phyloP scores from a whole-genome alignment of 2,797 vertebrate species.

The Malacoraja senta region DNA sequence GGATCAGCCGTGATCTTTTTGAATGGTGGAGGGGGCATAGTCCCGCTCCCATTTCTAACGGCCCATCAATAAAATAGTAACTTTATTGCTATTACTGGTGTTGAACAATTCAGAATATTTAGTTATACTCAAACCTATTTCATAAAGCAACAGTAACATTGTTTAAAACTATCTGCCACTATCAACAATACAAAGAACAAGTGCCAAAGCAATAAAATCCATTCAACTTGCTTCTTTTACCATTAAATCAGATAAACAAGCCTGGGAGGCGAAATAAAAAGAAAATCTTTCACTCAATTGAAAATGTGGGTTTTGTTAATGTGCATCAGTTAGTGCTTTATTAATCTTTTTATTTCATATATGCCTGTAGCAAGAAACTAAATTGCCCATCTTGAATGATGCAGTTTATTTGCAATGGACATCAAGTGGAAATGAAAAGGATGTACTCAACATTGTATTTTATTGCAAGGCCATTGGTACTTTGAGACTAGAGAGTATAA shows the following conservation, averaged over 20 bases:
- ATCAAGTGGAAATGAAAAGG: slow-evolving; percentile 15
- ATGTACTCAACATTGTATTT: background rate
- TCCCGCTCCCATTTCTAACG: too few relatives aligned
- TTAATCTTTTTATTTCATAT: slow-evolving; percentile 17
- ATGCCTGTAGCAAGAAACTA: background rate
- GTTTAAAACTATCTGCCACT: background rate
- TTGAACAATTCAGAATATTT: background rate
- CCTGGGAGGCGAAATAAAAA: background rate
- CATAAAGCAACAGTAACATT: background rate
- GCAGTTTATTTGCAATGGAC: background rate
- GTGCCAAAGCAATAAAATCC: background rate
- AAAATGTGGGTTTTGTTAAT: background rate
- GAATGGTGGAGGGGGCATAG: too few relatives aligned
- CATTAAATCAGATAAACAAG: background rate
- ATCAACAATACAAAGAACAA: background rate
- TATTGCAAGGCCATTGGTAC: background rate
- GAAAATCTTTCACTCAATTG: background rate
- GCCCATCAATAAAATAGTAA: background rate
- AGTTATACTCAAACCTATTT: background rate
- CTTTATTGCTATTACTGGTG: background rate
- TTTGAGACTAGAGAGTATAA: background rate
- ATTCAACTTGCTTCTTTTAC: background rate
- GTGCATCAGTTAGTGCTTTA: background rate
- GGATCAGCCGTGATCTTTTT: too few relatives aligned
- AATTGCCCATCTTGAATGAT: background rate